Percentiles rank a stretch among this genome's conserved stretches.
phyloP scores from a whole-genome alignment of 2,888 invertebrate species.

The Drosophila longiperda region DNA sequence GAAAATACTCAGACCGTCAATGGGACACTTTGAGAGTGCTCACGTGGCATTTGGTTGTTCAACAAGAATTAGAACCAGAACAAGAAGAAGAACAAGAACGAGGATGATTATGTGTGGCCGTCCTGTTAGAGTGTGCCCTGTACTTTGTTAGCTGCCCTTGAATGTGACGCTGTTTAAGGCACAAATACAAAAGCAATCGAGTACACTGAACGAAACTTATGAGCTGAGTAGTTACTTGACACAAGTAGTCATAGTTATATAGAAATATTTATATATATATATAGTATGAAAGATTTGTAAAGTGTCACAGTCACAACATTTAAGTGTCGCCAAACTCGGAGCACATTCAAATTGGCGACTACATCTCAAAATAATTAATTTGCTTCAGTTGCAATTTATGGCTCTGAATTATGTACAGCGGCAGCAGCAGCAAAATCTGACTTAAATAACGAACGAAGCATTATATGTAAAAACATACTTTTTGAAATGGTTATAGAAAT shows the following conservation, averaged over 20 bases:
- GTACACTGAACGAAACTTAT: constrained; percentile 40
- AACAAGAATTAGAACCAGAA: not conserved
- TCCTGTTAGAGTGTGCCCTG: constrained; percentile 41
- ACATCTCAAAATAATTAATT: constrained; percentile 24
- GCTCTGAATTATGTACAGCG: constrained; percentile 45
- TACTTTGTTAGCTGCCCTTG: constrained; percentile 53
- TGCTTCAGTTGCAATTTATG: constrained; percentile 15
- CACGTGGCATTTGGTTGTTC: not conserved
- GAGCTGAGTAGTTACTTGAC: constrained; percentile 25
- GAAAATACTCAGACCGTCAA: constrained; percentile 47
- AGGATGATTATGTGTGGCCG: constrained; percentile 16
- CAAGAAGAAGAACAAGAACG: not conserved
- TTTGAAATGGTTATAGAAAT: constrained; percentile 4
- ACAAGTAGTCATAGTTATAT: constrained; percentile 9
- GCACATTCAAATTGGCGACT: constrained; percentile 11
- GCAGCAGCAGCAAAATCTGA: constrained; percentile 31
- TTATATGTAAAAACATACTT: constrained; percentile 9
- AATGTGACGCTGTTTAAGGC: constrained; percentile 42
- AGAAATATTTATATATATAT: constrained; percentile 7
- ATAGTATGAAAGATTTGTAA: constrained; percentile 15
- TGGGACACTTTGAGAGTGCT: constrained; percentile 22
- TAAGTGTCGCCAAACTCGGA: constrained; percentile 35
- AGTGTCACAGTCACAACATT: constrained; percentile 56
- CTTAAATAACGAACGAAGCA: constrained; percentile 35
- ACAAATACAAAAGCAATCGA: constrained; percentile 60